These are phyloP conservation scores for Macropis europaea DNA, from an alignment of 2,888 invertebrate genomes.

Conservation along the genomic window DNA sequence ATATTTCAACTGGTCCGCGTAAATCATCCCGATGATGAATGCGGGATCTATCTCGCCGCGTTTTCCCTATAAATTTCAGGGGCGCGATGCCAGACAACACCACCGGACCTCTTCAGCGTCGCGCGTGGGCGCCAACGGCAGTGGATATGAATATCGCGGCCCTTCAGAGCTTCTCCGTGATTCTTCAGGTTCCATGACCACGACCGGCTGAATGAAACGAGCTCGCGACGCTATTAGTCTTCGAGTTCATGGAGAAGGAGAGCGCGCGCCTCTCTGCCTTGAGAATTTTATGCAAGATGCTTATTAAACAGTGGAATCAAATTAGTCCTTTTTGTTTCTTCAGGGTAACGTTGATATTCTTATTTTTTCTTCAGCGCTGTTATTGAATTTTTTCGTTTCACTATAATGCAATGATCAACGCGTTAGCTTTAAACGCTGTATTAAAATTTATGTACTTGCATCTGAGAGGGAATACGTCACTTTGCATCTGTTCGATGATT, in stretches of 20 bases:
- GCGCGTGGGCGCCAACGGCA: conserved; percentile 61
- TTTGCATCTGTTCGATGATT: background rate
- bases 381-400: no score
- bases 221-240: conserved; percentile 32
- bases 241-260: background rate
- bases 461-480: no score
- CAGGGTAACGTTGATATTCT: no score
- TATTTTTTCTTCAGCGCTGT: no score
- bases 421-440: no score
- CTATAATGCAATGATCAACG: no score
- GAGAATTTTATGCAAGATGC: no score
- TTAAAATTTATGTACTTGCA: no score
- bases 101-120: conserved; percentile 9
- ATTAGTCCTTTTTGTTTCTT: no score
- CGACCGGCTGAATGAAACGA: background rate
- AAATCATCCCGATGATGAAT: conserved; percentile 74
- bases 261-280: background rate
- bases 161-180: conserved; percentile 24
- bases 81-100: conserved; percentile 58
- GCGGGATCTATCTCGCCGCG: conserved; percentile 64
- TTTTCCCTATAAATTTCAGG: conserved; percentile 67
- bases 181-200: conserved; percentile 1
- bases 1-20: conserved; percentile 62
- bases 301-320: no score
- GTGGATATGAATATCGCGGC: conserved; percentile 54